phyloP scores from a whole-genome alignment of 2,888 invertebrate genomes.

The Trachelus tabidus region DNA sequence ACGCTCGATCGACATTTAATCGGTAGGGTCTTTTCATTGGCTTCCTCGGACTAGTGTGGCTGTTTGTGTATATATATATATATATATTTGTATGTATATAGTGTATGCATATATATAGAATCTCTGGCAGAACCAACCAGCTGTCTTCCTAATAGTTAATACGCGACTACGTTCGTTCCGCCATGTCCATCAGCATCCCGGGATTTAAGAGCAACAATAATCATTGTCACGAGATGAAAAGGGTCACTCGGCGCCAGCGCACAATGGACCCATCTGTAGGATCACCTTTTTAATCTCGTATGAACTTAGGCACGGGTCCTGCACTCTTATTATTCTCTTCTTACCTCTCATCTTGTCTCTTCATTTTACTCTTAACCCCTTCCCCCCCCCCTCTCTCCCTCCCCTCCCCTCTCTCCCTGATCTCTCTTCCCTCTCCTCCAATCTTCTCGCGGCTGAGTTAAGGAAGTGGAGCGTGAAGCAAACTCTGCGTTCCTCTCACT shows the following conservation, averaged over 20 bases:
- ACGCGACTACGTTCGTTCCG: slow-evolving; percentile 31
- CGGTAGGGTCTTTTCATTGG: background rate
- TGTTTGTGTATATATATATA: too few relatives aligned
- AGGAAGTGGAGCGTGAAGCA: slow-evolving; percentile 45
- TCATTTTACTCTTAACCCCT: background rate
- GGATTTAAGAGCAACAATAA: slow-evolving; percentile 29
- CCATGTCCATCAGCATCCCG: slow-evolving; percentile 32
- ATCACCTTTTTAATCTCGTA: slow-evolving; percentile 43
- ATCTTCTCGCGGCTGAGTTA: slow-evolving; percentile 25
- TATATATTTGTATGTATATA: background rate
- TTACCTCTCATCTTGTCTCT: background rate
- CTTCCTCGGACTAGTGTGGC: background rate
- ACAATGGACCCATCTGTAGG: slow-evolving; percentile 39
- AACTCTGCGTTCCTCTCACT: slow-evolving; percentile 12
- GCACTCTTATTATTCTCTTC: background rate
- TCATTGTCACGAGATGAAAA: slow-evolving; percentile 35
- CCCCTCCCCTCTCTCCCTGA: slow-evolving; percentile 18
- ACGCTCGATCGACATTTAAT: background rate
- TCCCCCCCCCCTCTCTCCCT: slow-evolving; percentile 9
- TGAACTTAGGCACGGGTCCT: background rate
- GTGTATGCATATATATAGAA: background rate
- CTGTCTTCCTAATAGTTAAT: slow-evolving; percentile 16
- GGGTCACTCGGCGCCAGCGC: slow-evolving; percentile 23
- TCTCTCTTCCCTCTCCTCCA: slow-evolving; percentile 20
- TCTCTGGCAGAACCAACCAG: background rate